These are phyloP conservation scores for Lutraria rhynchaena DNA, from an alignment of 1,140 invertebrate genomes.

Conservation along the genomic window DNA sequence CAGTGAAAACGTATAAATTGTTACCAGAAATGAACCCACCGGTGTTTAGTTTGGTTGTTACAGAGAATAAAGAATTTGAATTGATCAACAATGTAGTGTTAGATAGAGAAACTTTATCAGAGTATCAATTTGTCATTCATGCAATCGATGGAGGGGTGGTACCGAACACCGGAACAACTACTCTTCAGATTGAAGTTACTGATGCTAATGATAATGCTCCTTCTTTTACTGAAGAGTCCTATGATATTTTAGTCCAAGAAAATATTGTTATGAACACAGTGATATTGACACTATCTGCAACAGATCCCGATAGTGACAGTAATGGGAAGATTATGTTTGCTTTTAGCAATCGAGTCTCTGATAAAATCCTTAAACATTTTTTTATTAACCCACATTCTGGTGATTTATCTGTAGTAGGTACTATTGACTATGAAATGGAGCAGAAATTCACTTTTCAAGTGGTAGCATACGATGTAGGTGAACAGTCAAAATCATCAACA, in stretches of 20 bases:
- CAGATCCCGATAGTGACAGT: constrained; percentile 70
- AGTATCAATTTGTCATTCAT: constrained; percentile 64
- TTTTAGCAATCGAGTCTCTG: constrained; percentile 91
- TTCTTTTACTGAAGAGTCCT: constrained; percentile 57
- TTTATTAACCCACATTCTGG: constrained; percentile 87
- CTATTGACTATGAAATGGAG: constrained; percentile 90
- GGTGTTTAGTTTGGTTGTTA: constrained; percentile 49
- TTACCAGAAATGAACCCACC: constrained; percentile 55
- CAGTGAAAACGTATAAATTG: constrained; percentile 64
- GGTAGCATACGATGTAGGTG: constrained; percentile 64
- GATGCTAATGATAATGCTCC: constrained; percentile 85
- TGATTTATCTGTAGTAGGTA: constrained; percentile 78
- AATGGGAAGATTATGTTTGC: constrained; percentile 85
- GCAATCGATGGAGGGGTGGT: constrained; percentile 67
- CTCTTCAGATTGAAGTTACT: constrained; percentile 68
- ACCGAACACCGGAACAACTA: constrained; percentile 59
- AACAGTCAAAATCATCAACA: constrained; percentile 85
- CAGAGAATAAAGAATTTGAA: constrained; percentile 62
- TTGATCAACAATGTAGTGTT: constrained; percentile 61
- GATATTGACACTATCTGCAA: constrained; percentile 64
- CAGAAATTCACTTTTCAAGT: constrained; percentile 65
- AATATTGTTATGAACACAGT: constrained; percentile 76
- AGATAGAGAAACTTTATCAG: constrained; percentile 66
- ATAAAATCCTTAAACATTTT: constrained; percentile 89
- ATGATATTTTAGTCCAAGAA: constrained; percentile 86